These are phyloP conservation scores for Tinamus major DNA, from an alignment of 2,797 vertebrate genomes.

Conservation along the genomic window DNA sequence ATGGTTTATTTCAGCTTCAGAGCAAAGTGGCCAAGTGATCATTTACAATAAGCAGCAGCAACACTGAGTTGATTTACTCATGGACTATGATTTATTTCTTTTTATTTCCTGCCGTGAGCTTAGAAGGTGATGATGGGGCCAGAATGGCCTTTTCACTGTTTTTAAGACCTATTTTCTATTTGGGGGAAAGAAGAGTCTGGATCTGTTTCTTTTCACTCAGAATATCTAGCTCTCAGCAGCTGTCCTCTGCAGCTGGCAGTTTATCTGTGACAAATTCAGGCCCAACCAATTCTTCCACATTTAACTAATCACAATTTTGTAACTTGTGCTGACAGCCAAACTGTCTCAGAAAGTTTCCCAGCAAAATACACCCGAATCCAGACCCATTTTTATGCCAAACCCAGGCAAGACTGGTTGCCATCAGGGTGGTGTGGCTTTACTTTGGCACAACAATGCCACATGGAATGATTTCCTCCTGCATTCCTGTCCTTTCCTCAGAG, in stretches of 20 bases:
- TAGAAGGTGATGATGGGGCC: background rate
- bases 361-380: background rate
- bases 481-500: background rate
- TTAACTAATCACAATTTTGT: background rate
- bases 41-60: background rate
- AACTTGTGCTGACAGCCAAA: background rate
- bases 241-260: background rate
- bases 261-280: background rate
- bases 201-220: background rate
- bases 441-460: accelerated
- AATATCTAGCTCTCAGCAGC: background rate
- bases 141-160: background rate
- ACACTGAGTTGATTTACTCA: background rate
- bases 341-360: background rate
- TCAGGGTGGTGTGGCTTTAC: background rate
- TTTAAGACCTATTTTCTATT: background rate
- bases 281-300: background rate
- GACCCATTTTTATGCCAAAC: background rate
- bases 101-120: background rate
- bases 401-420: background rate
- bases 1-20: background rate
- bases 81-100: background rate
- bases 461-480: background rate
- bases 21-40: background rate
- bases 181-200: background rate